Evolutionary conservation across 2,797 vertebrate genomes (phyloP).

Genomic region (Crypturellus tataupa): DNA sequence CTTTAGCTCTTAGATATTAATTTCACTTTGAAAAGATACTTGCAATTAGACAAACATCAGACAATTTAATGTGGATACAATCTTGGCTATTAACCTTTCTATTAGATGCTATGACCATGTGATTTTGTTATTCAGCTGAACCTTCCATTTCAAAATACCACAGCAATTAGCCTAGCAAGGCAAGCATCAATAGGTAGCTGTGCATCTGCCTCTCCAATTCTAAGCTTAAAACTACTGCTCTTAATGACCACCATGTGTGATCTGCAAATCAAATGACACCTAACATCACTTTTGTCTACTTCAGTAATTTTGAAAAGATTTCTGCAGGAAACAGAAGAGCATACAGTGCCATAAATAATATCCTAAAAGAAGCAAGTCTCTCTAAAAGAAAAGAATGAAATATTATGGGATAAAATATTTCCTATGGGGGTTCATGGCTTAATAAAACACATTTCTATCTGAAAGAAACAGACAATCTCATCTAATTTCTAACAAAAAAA

Average conservation of each 20-base stretch:
- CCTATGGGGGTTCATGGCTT: not conserved
- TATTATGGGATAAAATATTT: not conserved
- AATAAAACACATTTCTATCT: not conserved
- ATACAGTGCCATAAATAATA: not conserved
- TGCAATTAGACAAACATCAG: not conserved
- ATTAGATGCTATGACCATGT: slow-evolving; percentile 21
- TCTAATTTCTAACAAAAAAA: not conserved
- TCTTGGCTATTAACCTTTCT: slow-evolving; percentile 35
- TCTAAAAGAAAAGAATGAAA: not conserved
- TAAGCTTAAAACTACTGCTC: not conserved
- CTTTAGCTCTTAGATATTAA: not conserved
- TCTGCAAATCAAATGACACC: not conserved
- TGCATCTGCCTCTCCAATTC: not conserved
- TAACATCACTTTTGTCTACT: not conserved
- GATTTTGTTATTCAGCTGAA: slow-evolving; percentile 37
- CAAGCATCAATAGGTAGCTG: slow-evolving; percentile 35
- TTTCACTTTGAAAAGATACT: not conserved
- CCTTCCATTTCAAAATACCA: slow-evolving; percentile 23
- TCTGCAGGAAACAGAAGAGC: not conserved
- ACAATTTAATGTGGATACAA: not conserved
- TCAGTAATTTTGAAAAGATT: not conserved
- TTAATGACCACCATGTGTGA: not conserved
- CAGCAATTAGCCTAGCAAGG: slow-evolving; percentile 33
- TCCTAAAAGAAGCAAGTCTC: not conserved
- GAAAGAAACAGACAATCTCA: not conserved